Evolutionary conservation across 1,140 invertebrate genomes (phyloP), one percentile per base, ranked within the genome.

Genomic region (Drosophila ohnishii): DNA sequence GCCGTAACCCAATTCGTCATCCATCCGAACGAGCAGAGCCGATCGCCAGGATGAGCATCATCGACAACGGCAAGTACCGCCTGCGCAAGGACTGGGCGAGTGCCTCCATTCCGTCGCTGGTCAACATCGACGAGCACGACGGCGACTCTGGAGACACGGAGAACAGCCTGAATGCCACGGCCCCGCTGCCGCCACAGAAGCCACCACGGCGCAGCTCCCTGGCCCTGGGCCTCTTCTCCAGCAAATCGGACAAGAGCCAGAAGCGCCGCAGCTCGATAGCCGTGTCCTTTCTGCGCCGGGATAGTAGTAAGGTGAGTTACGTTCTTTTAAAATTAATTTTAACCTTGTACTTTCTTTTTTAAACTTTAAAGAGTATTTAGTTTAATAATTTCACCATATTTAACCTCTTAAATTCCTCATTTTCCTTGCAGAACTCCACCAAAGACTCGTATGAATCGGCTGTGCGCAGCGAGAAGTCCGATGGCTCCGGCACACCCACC

Each of bases 51-150:
- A 91, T 90, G 90, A 91, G 87, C 70, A 62, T 89, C 60, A 90
- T 90, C 39, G 90, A 90, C 56, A 89, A 65, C 71, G 91, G 91
- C 67, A 89, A 87, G 59, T 92, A 91, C 80, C 89, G 90, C 22
- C 58, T 90, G 62, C 82, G 87, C 19, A 92, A 92, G 70, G 91
- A 92, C 73, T 92, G 92, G 92, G 91, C 90, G 73, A 91, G 90
- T 48, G 87, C 89, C 53, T 92, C 92, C 60, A 92, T 91, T 63
- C 90, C 92, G 48, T 91, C 91, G 67, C 84, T 92, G 76, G 90
- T 91, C 60, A 84, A 91, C 47, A 86, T 92, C 65, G 91, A 92
- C 57, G 91, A 92, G 71, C 91, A 91, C 62, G 80, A 53, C 25
- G 80, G 74, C 37, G 84, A 78, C 34, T 80, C 80, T 32, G 80